These are phyloP conservation scores for honey bee (Apis mellifera) DNA, from an alignment of 1,140 invertebrate genomes.

Conservation along the genomic window Amel_HAv3.1 CM009934.2:2958501-2959000, in stretches of 20 bases:
- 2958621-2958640: conserved; percentile 18
- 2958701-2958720: conserved; percentile 42
- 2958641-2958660: conserved; percentile 48
- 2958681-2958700: conserved; percentile 43
- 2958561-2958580: neutral
- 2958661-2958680: conserved; percentile 9
- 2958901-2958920: neutral
- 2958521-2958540: too few species aligned
- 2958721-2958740: neutral
- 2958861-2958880: neutral
- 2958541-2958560: too few species aligned
- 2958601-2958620: conserved; percentile 24
- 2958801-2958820: conserved; percentile 34
- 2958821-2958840: conserved; percentile 28
- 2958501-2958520: too few species aligned
- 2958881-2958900: neutral
- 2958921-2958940: conserved; percentile 29
- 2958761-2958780: conserved; percentile 31
- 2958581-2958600: neutral
- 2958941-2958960: conserved; percentile 30
- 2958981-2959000: conserved; percentile 40
- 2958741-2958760: conserved; percentile 35
- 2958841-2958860: neutral
- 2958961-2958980: conserved; percentile 8
- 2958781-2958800: conserved; percentile 37